Evolutionary conservation across 1,140 invertebrate species (phyloP).

Genomic region (Dendroctonus valens): DNA sequence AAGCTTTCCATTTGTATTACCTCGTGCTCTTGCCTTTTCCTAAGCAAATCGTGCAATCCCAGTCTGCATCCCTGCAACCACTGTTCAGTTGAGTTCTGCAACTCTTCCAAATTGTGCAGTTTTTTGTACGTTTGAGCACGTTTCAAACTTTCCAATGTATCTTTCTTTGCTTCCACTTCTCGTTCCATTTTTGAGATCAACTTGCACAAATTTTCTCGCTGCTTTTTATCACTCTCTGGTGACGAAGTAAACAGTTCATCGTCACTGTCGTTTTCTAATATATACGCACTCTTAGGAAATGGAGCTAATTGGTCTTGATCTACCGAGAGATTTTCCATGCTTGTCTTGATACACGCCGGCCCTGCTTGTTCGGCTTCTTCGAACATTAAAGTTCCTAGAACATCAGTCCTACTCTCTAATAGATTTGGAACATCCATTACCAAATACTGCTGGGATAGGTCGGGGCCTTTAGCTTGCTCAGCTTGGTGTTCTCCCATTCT

Average conservation of each 20-base stretch:
- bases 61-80: constrained; percentile 34
- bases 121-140: constrained; percentile 36
- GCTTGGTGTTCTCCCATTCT: too few species aligned
- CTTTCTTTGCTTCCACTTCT: constrained; percentile 33
- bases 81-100: constrained; percentile 24
- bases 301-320: too few species aligned
- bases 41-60: constrained; percentile 33
- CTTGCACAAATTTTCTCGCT: constrained; percentile 25
- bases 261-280: constrained; percentile 10
- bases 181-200: constrained; percentile 22
- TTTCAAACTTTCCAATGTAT: constrained; percentile 34
- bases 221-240: constrained; percentile 21
- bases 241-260: constrained; percentile 31
- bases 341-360: too few species aligned
- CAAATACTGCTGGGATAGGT: too few species aligned
- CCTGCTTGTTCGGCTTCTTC: too few species aligned
- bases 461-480: too few species aligned
- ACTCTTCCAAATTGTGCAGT: constrained; percentile 33
- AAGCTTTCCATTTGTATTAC: constrained; percentile 36
- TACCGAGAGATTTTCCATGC: too few species aligned
- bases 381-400: too few species aligned
- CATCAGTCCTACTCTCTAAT: too few species aligned
- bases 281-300: too few species aligned
- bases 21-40: constrained; percentile 33
- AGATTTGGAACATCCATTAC: too few species aligned